Evolutionary conservation across 2,888 invertebrate species (phyloP), one percentile per base, ranked within the genome.

Genomic region (Caenorhabditis angaria): DNA sequence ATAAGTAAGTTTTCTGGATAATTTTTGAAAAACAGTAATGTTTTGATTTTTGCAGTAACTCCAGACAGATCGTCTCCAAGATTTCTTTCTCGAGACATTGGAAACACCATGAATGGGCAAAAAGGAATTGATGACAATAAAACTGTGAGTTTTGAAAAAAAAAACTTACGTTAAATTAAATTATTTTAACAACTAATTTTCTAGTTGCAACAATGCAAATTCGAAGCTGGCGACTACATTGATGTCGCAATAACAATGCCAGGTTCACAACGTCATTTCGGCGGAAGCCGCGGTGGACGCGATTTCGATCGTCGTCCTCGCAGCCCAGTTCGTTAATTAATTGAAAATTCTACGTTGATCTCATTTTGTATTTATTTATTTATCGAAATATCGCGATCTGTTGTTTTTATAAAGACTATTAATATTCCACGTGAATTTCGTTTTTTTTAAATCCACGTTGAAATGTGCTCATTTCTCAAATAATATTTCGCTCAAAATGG

Each of bases 191-290:
- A 22, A 54, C 20, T 24, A 8, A 28, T 32, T 29, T 73, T 78
- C 24, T 61, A 80, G 78, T 90, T 99, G 63, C 91, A 87, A 32
- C 84, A 87, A 65, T 88, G 88, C 83, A 91, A 95, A 85, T 96
- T 99, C 88, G 92, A 93, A 83, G 94, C 99, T 85, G 99, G 99
- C 0, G 97, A 97, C 88, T 99, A 94, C 88, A 91, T 99, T 88
- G 97, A 99, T 88, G 97, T 99, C 83, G 94, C 95, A 6, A 95
- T 97, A 54, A 88, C 88, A 3, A 88, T 88, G 41, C 89, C 89
- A 12, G 83, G 84, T 56, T 20, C 29, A 1, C 58, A 35, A 32
- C 62, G 60, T 29, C 63, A 71, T 10, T 68, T 65, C 67, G 58
- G 51, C 6, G 32, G 29, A 5, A 25, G 41, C 12, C 58, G 59